Evolutionary conservation across 2,888 invertebrate genomes (phyloP), one percentile per base, ranked within the genome.

Genomic region (Drosophila emarginata): DNA sequence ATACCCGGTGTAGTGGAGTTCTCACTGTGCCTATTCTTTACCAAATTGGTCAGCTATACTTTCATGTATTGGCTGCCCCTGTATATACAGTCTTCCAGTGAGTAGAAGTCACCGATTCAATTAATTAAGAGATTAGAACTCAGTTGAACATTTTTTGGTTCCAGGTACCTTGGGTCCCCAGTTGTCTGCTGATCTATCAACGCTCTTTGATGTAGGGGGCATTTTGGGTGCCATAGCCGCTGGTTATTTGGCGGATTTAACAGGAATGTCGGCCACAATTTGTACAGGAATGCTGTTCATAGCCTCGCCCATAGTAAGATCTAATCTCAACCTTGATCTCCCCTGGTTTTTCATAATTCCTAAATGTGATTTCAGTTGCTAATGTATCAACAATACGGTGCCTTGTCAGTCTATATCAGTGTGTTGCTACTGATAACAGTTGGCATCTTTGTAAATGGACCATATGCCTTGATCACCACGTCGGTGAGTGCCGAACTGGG

Each of bases 21-120:
- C 92, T 97, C 98, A 0, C 91, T 98, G 51, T 97, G 97, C 51
- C 93, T 99, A 45, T 99, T 99, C 92, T 99, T 99, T 92, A 97
- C 98, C 12, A 99, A 99, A 92, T 94, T 99, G 40, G 98, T 99
- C 87, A 97, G 97, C 91, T 99, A 99, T 90, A 99, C 98, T 67
- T 99, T 99, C 93, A 94, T 99, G 57, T 99, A 97, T 91, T 99
- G 99, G 99, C 93, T 99, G 88, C 99, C 99, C 21, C 92, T 95
- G 4, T 99, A 98, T 89, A 97, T 99, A 67, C 94, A 95, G 72
- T 93, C 94, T 54, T 95, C 96, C 52, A 96, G 97, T 97, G 91
- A 95, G 96, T 67, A n/a, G 4, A 4, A n/a, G 6, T 40, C 26
- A 14, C 2, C 6, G 1, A 14, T 14, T 57, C 11, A 14, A n/a